Evolutionary conservation across 2,113 vertebrate species (phyloP).

Genomic region (Gambusia holbrooki): DNA sequence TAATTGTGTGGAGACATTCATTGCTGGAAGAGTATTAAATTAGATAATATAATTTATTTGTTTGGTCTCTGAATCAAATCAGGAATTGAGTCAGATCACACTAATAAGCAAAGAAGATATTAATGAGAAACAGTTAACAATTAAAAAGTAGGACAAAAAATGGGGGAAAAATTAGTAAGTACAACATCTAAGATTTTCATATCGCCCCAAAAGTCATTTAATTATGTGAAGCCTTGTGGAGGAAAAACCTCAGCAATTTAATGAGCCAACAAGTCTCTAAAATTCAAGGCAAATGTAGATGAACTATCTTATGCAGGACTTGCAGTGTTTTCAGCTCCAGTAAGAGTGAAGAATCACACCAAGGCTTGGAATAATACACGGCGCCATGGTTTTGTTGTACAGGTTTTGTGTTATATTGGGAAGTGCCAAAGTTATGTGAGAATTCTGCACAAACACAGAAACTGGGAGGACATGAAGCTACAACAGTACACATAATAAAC

Average conservation of each 20-base stretch:
- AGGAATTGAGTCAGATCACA: neutral
- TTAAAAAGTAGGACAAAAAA: neutral
- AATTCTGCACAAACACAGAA: slow-evolving; percentile 20
- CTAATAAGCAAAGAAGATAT: neutral
- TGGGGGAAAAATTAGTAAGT: neutral
- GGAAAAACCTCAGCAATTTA: neutral
- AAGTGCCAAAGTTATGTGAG: slow-evolving; percentile 45
- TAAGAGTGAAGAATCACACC: neutral
- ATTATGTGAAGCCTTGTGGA: neutral
- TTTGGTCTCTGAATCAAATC: neutral
- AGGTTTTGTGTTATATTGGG: slow-evolving; percentile 17
- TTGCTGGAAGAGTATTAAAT: slow-evolving; percentile 25
- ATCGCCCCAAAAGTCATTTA: neutral
- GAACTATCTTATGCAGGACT: neutral
- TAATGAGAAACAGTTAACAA: neutral
- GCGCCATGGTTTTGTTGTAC: slow-evolving; percentile 20
- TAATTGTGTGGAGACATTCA: slow-evolving; percentile 53
- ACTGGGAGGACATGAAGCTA: slow-evolving; percentile 8
- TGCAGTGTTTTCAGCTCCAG: neutral
- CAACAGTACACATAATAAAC: neutral
- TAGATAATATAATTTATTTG: slow-evolving; percentile 17
- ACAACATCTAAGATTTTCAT: neutral
- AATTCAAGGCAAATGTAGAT: neutral
- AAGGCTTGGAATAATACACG: slow-evolving; percentile 20
- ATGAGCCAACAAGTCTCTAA: neutral